Conservation (phyloP, 2,113 vertebrate genomes). For the Catharus minimus region DNA sequence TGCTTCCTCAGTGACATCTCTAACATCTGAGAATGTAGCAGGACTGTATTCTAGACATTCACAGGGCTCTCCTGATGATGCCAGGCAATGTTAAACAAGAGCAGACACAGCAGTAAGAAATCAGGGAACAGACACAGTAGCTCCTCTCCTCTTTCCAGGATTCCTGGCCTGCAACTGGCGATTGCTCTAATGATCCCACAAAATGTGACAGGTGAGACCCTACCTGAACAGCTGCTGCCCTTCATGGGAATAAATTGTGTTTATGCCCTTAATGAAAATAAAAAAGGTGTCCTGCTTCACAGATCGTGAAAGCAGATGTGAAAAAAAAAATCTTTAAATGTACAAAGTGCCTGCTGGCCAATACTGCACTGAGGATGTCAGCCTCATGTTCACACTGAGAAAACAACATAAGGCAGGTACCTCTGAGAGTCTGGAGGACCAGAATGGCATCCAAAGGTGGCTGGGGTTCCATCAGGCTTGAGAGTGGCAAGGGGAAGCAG, state of each 20-base stretch:
- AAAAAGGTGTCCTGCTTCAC: not conserved
- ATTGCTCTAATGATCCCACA: not conserved
- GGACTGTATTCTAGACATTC: not conserved
- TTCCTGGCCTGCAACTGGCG: not conserved
- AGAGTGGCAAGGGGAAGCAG: not conserved
- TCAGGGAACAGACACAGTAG: not conserved
- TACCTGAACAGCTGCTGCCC: not conserved
- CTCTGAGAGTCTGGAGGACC: not conserved
- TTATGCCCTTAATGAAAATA: not conserved
- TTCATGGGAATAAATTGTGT: not conserved
- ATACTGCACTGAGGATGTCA: not conserved
- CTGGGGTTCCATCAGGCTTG: not conserved
- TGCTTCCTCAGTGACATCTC: not conserved
- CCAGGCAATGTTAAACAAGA: not conserved
- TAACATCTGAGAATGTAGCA: not conserved
- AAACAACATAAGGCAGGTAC: not conserved
- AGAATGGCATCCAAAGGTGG: not conserved
- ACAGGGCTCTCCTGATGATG: not conserved
- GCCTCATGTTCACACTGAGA: not conserved
- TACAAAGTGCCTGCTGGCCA: not conserved
- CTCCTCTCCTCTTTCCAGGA: not conserved
- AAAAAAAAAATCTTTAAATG: not conserved
- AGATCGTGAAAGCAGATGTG: not conserved
- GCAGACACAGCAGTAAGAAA: accelerated
- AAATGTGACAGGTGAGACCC: accelerated